phyloP scores from a whole-genome alignment of 2,113 vertebrate species.

The Casuarius casuarius region DNA sequence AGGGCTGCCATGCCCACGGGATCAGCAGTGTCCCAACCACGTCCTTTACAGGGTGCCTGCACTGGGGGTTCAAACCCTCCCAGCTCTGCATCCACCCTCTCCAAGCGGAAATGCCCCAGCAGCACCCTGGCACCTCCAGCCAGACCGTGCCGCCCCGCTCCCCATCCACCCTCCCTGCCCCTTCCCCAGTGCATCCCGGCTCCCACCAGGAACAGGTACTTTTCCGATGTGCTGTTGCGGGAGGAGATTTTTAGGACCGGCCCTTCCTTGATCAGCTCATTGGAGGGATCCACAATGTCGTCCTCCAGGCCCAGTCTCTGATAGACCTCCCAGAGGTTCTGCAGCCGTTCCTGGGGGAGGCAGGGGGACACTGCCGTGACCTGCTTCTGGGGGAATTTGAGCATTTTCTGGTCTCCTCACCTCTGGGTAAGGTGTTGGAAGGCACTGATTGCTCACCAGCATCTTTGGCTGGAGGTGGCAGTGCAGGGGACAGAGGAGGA shows the following conservation, averaged over 20 bases:
- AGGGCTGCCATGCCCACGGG: background rate
- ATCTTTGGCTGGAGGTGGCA: background rate
- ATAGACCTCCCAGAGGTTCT: slow-evolving; percentile 81
- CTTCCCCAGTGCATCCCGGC: background rate
- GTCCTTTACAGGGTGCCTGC: background rate
- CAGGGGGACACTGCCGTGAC: background rate
- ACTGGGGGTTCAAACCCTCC: background rate
- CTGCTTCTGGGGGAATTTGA: background rate
- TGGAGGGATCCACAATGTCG: slow-evolving; percentile 80
- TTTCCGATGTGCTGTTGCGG: slow-evolving; percentile 75
- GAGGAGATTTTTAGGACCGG: slow-evolving; percentile 79
- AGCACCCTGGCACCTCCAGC: background rate
- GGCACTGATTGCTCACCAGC: too few species aligned
- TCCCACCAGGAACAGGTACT: slow-evolving; percentile 82
- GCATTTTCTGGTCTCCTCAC: background rate
- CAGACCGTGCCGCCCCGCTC: background rate
- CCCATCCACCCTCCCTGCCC: background rate
- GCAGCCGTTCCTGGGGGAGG: slow-evolving; percentile 75
- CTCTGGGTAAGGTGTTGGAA: background rate
- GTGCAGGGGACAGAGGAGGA: background rate
- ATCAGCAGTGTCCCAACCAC: background rate
- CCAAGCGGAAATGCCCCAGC: background rate
- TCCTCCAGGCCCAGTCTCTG: slow-evolving; percentile 80
- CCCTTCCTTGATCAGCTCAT: slow-evolving; percentile 79
- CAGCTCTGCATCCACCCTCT: background rate